Conservation (phyloP, 2,888 invertebrate species). For the Sisyra terminalis region DNA sequence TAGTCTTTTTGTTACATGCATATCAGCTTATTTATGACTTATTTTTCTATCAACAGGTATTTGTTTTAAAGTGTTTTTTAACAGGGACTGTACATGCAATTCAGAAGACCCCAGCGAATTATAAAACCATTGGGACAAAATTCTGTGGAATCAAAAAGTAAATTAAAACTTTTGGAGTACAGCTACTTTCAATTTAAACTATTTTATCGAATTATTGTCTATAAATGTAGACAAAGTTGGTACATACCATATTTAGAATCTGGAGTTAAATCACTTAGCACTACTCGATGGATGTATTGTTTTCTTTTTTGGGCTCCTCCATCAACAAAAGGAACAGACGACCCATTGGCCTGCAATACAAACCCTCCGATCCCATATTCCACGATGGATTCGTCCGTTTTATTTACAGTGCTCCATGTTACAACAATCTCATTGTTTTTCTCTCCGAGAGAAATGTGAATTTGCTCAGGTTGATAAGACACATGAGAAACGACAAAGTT, state of each 20-base stretch:
- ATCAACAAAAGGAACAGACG: conserved; percentile 48
- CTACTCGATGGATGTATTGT: conserved; percentile 67
- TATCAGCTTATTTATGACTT: too few species aligned
- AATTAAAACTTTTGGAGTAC: too few species aligned
- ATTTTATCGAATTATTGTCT: too few species aligned
- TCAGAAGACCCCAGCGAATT: too few species aligned
- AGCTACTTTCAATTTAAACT: too few species aligned
- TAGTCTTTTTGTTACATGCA: too few species aligned
- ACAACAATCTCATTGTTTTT: conserved; percentile 51
- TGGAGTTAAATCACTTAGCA: conserved; percentile 39
- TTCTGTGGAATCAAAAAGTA: too few species aligned
- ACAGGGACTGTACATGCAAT: too few species aligned
- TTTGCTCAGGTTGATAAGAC: conserved; percentile 47
- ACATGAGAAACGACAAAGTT: conserved; percentile 12
- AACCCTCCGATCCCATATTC: conserved; percentile 55
- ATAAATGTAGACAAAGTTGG: too few species aligned
- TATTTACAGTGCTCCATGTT: conserved; percentile 67
- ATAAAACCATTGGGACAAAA: too few species aligned
- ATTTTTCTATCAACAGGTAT: too few species aligned
- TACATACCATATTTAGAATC: conserved; percentile 45
- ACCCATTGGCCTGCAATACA: conserved; percentile 36
- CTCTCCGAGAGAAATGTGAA: conserved; percentile 49
- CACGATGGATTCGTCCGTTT: conserved; percentile 48
- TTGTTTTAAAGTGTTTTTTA: too few species aligned
- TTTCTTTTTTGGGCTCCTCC: conserved; percentile 44